Evolutionary conservation across 2,888 invertebrate species (phyloP).

Genomic region (Heptascelio sp.): DNA sequence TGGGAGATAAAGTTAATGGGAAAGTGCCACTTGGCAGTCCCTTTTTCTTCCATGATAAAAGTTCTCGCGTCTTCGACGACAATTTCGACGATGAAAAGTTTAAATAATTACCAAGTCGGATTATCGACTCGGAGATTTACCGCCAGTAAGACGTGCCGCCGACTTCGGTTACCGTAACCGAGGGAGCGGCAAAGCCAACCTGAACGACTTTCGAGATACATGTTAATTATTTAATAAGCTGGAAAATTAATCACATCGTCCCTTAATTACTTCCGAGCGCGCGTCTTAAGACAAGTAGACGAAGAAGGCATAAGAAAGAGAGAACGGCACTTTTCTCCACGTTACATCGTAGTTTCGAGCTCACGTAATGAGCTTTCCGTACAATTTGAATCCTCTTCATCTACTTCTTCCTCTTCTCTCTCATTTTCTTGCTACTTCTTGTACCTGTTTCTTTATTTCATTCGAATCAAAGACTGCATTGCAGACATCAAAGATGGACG

Average conservation of each 20-base stretch:
- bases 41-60: constrained; percentile 41
- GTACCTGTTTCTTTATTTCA: constrained; percentile 8
- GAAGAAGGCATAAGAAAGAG: constrained; percentile 1
- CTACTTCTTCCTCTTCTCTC: constrained; percentile 1
- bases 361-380: constrained; percentile 58
- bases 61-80: constrained; percentile 48
- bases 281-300: constrained; percentile 28
- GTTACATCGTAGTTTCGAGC: constrained; percentile 33
- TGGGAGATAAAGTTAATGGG: constrained; percentile 53
- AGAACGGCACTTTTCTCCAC: constrained; percentile 26
- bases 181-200: constrained; percentile 58
- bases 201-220: constrained; percentile 73
- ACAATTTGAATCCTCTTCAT: constrained; percentile 31
- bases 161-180: constrained; percentile 48
- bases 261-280: constrained; percentile 62
- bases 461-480: constrained; percentile 37
- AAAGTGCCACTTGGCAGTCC: constrained; percentile 53
- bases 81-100: constrained; percentile 76
- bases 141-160: constrained; percentile 34
- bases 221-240: constrained; percentile 75
- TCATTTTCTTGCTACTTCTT: neutral
- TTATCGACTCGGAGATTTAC: constrained; percentile 75
- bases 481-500: constrained; percentile 41
- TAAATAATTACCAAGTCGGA: constrained; percentile 78
- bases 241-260: constrained; percentile 69